A percentile compares a stretch with the other conserved stretches of the same genome.
Evolutionary conservation across 2,888 invertebrate genomes (phyloP).

Genomic region (Yponomeuta plumbellus): DNA sequence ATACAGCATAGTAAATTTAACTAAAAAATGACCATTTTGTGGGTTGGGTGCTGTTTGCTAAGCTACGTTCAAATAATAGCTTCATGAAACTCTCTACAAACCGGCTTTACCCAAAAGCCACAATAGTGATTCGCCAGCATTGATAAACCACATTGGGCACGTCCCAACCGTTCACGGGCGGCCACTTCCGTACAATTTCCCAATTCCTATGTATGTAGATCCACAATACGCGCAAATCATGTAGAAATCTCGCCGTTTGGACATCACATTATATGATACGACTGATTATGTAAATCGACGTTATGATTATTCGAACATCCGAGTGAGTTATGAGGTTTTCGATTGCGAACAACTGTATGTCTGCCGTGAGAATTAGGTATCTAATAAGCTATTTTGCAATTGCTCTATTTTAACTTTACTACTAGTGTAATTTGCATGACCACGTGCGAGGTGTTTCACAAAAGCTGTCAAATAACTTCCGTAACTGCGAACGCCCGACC

Average conservation of each 20-base stretch:
- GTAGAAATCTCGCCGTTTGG: constrained; percentile 2
- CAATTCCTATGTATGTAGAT: neutral
- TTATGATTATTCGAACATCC: neutral
- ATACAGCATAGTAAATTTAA: too few relatives aligned
- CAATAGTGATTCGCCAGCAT: neutral
- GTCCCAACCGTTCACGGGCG: neutral
- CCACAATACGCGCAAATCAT: constrained; percentile 14
- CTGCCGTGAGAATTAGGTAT: neutral
- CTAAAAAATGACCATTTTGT: too few relatives aligned
- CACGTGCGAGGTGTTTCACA: neutral
- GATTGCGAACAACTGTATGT: neutral
- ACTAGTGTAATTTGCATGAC: neutral
- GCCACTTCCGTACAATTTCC: neutral
- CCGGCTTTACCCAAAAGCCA: neutral
- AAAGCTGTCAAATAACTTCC: neutral
- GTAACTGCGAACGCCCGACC: neutral
- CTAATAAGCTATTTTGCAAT: neutral
- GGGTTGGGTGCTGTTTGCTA: too few relatives aligned
- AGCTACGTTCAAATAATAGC: neutral
- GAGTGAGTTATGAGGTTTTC: neutral
- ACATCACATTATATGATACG: constrained; percentile 3
- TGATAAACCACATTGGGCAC: neutral
- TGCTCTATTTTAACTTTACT: neutral
- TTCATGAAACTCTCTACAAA: neutral
- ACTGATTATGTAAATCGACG: constrained; percentile 6